These are phyloP conservation scores for Schizothorax lantsangensis DNA, from an alignment of 2,797 vertebrate genomes.

Conservation along the genomic window DNA sequence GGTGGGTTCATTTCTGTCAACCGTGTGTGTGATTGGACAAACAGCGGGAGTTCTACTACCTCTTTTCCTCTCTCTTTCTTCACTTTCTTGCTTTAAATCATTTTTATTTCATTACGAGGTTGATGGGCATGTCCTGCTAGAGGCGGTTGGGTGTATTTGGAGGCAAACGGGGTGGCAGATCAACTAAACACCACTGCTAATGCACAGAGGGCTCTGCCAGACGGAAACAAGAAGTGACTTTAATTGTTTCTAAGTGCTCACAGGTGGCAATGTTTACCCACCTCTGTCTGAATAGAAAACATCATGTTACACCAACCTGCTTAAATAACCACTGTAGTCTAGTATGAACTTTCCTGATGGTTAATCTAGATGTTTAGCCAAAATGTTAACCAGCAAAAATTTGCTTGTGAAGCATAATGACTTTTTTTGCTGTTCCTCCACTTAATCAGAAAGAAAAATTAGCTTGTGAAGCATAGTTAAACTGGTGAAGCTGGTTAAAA, in stretches of 20 bases:
- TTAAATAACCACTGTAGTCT: not conserved
- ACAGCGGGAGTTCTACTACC: slow-evolving; percentile 19
- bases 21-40: not conserved
- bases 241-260: slow-evolving; percentile 40
- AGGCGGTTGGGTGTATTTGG: not conserved
- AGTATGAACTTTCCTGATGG: not conserved
- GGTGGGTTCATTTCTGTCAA: slow-evolving; percentile 31
- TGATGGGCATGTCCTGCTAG: slow-evolving; percentile 17
- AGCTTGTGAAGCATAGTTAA: not conserved
- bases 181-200: slow-evolving; percentile 18
- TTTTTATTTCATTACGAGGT: slow-evolving; percentile 16
- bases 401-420: not conserved
- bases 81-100: not conserved
- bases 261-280: slow-evolving; percentile 50
- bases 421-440: no score
- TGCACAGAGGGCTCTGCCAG: slow-evolving; percentile 7
- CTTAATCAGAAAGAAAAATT: not conserved
- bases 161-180: slow-evolving; percentile 25
- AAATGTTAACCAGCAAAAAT: not conserved
- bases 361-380: not conserved
- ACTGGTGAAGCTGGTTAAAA: not conserved
- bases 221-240: slow-evolving; percentile 31
- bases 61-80: not conserved
- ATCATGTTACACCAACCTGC: slow-evolving; percentile 7
- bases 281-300: slow-evolving; percentile 14